phyloP scores from a whole-genome alignment of 2,113 vertebrate species.

The Chascanopsetta lugubris region DNA sequence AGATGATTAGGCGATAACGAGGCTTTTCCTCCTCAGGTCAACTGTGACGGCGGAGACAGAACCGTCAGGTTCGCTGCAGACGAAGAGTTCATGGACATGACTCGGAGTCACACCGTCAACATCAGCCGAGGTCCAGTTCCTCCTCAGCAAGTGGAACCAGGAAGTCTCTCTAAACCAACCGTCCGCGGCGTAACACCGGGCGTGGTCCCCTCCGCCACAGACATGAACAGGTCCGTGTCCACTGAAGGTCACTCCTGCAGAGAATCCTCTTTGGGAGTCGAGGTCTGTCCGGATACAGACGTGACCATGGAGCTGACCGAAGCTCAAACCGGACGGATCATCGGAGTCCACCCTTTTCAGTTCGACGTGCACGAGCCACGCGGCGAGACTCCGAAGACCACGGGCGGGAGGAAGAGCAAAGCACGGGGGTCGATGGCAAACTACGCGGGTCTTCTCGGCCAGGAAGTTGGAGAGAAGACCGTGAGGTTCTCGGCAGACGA shows the following conservation, averaged over 20 bases:
- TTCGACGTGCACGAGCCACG: slow-evolving; percentile 21
- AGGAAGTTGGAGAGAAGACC: slow-evolving; percentile 39
- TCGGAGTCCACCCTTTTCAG: slow-evolving; percentile 18
- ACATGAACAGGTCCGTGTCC: slow-evolving; percentile 34
- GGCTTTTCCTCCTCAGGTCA: background rate
- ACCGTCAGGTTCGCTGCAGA: background rate
- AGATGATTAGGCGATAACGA: background rate
- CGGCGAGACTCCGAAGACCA: background rate
- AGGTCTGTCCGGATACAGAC: slow-evolving; percentile 38
- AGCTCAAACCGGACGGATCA: slow-evolving; percentile 35
- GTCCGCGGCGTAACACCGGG: background rate
- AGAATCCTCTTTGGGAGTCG: background rate
- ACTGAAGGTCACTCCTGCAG: too few species aligned
- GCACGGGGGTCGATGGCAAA: slow-evolving; percentile 14
- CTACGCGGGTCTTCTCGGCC: too few species aligned
- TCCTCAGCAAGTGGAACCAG: slow-evolving; percentile 26
- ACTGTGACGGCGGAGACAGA: background rate
- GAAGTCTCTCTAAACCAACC: slow-evolving; percentile 46
- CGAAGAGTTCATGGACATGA: slow-evolving; percentile 4
- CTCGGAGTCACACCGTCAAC: slow-evolving; percentile 1
- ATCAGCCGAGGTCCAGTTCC: background rate
- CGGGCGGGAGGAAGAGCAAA: slow-evolving; percentile 5
- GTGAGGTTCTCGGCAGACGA: slow-evolving; percentile 38
- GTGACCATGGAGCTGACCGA: slow-evolving; percentile 51
- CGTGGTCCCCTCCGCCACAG: background rate